Base-by-base conservation (phyloP, 2,113 vertebrate genomes). In the Varanus komodoensis region DNA sequence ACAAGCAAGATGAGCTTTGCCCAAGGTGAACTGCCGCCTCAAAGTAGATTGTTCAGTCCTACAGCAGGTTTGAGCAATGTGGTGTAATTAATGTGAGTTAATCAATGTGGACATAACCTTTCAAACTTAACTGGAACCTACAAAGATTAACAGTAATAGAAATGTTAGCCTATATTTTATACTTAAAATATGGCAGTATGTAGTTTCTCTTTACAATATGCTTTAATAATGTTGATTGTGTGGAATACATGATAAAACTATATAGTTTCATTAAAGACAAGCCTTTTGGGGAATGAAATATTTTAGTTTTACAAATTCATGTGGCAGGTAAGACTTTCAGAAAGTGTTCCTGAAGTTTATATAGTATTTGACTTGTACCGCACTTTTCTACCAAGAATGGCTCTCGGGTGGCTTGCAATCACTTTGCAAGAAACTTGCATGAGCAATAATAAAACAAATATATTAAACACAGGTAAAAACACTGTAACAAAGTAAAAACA, bases 1-100 rank as follows among this genome's bases (percentile, higher is more conserved):
- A 32, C 29, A 54, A 88, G 23, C 38, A 87, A 80, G 87, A 8
- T 81, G n/a, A 29, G 32, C 32, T 88, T 88, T 81, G 64, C 27
- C 78, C 50, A 21, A 81, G 64, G 50, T 71, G 25, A 14, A 25
- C 38, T 69, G 4, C 87, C 67, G 27, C 3, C 21, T 68, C 38
- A 29, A 71, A 17, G 48, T 8, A 34, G 23, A n/a, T 44, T 29
- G 3, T 15, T 77, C 52, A 29, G 1, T 74, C 75, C 69, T 57
- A 21, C 6, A 38, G 21, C 17, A 57, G 74, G 82, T 48, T 23
- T 61, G 29, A 61, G 77, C 27, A 50, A 79, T 25, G 9, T 79
- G 48, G 74, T 17, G 17, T 75, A 75, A 34, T 34, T 74, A 38
- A 75, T 75, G 6, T 75, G 74, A 75, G 73, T 38, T 38, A 38